Conservation (phyloP, 1,140 invertebrate genomes). For the Trichonephila clavata region DNA sequence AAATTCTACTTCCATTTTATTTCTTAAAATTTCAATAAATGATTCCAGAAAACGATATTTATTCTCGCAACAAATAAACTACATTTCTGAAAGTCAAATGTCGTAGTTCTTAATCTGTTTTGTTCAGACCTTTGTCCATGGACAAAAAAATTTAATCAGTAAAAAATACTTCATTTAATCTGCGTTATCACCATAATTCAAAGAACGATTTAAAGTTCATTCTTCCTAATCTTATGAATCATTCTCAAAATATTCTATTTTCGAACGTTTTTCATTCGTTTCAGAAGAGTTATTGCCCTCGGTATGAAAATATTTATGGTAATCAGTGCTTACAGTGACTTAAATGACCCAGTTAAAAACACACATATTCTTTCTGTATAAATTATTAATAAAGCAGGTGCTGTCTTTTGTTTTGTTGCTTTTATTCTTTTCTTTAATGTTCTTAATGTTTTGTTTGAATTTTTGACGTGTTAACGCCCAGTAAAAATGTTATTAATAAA, state of each 20-base stretch:
- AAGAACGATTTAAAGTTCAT: neutral
- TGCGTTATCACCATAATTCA: neutral
- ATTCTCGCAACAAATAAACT: too few relatives aligned
- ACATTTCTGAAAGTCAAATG: too few relatives aligned
- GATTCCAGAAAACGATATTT: too few relatives aligned
- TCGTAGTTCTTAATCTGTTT: neutral
- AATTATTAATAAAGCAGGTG: conserved; percentile 23
- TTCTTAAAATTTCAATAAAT: too few relatives aligned
- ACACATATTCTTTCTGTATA: neutral
- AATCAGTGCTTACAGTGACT: neutral
- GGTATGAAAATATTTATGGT: neutral
- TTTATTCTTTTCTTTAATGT: neutral
- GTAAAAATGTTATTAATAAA: neutral
- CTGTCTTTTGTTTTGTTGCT: neutral
- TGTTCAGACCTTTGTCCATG: neutral
- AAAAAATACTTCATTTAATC: neutral
- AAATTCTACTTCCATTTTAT: too few relatives aligned
- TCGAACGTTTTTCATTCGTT: neutral
- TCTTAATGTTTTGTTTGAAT: neutral
- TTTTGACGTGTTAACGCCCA: neutral
- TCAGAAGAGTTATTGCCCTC: conserved; percentile 5
- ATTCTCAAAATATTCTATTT: neutral
- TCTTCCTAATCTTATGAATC: neutral
- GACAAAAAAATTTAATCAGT: neutral
- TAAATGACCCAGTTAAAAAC: neutral